A percentile compares a stretch with the other conserved stretches of the same genome.
phyloP scores from a whole-genome alignment of 2,113 vertebrate genomes.

The Gavia stellata region DNA sequence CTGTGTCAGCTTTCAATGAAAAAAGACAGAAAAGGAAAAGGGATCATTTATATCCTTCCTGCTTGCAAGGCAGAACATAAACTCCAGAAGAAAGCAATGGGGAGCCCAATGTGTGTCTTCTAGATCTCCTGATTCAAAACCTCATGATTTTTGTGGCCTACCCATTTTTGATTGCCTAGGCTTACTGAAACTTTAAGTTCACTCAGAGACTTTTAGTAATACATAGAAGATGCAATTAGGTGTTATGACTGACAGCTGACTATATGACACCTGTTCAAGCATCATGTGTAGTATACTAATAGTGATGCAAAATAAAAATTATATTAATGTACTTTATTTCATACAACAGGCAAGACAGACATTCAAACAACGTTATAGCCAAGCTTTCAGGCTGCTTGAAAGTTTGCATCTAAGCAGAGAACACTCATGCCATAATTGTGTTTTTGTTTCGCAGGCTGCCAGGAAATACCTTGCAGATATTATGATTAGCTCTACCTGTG shows the following conservation, averaged over 20 bases:
- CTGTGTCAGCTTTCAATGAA: background rate
- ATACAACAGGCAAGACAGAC: background rate
- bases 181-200: background rate
- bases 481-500: background rate
- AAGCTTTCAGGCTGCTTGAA: background rate
- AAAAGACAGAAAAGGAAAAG: background rate
- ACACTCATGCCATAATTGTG: background rate
- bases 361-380: background rate
- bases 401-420: background rate
- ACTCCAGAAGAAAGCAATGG: background rate
- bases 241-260: background rate
- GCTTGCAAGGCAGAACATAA: background rate
- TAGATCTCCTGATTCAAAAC: background rate
- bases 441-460: background rate
- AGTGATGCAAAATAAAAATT: background rate
- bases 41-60: background rate
- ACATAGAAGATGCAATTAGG: background rate
- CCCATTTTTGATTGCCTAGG: background rate
- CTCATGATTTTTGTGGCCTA: background rate
- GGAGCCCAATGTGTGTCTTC: background rate
- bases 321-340: background rate
- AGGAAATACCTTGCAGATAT: background rate
- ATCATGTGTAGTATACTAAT: background rate
- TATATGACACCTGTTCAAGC: background rate
- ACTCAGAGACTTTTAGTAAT: background rate